These are phyloP conservation scores for Halcyon malimbica DNA, from an alignment of 2,113 vertebrate species.

Conservation along the genomic window DNA sequence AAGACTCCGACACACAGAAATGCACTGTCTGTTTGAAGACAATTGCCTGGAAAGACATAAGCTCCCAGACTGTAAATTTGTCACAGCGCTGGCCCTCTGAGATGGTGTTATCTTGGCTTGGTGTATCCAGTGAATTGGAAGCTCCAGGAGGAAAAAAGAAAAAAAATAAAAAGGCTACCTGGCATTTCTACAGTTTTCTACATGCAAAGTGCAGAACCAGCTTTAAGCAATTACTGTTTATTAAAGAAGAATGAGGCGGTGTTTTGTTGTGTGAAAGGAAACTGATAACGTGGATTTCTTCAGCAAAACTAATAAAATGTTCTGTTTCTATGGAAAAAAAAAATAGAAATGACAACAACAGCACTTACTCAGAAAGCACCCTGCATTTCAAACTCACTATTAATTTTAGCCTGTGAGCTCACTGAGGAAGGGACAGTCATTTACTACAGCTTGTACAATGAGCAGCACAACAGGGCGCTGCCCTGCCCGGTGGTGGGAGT, in stretches of 20 bases:
- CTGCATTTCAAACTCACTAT: conserved; percentile 15
- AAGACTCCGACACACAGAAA: conserved; percentile 30
- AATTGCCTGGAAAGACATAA: conserved; percentile 62
- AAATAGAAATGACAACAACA: background rate
- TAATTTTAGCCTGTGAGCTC: conserved; percentile 56
- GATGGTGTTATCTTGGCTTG: conserved; percentile 39
- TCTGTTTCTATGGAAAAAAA: conserved; percentile 30
- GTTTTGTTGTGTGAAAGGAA: conserved; percentile 30
- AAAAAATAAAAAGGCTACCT: conserved; percentile 21
- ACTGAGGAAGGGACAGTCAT: conserved; percentile 43
- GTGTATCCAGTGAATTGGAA: conserved; percentile 60
- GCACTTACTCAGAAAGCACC: background rate
- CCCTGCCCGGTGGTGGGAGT: background rate
- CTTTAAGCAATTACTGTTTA: conserved; percentile 1
- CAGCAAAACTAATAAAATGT: conserved; percentile 31
- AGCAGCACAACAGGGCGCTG: conserved; percentile 40
- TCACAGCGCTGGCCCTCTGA: background rate
- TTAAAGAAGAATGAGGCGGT: conserved; percentile 18
- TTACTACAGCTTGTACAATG: conserved; percentile 17
- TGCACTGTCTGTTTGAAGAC: conserved; percentile 64
- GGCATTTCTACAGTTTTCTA: conserved; percentile 23
- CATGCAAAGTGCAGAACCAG: background rate
- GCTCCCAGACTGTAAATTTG: conserved; percentile 43
- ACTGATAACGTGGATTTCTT: conserved; percentile 37
- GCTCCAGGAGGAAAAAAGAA: background rate